Conservation (phyloP, 2,113 vertebrate species). For the Sinocyclocheilus grahami region DNA sequence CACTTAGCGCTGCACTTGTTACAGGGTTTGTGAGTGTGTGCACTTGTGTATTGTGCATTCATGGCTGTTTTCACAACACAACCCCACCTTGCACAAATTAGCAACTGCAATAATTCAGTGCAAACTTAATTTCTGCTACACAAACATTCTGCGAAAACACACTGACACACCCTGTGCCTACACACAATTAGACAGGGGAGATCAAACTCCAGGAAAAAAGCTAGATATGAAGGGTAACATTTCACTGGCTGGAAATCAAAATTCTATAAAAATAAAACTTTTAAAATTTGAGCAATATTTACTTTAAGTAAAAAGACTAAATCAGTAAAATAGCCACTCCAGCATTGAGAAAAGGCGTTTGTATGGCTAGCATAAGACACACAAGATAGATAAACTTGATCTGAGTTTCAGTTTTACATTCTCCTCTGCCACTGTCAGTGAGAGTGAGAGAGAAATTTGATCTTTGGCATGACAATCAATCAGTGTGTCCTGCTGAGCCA, state of each 20-base stretch:
- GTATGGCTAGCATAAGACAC: background rate
- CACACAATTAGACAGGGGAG: slow-evolving; percentile 1
- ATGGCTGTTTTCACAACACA: slow-evolving; percentile 49
- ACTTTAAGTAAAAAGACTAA: background rate
- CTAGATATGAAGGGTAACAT: background rate
- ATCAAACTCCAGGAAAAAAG: slow-evolving; percentile 1
- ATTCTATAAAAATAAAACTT: too few relatives aligned
- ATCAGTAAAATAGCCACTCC: background rate
- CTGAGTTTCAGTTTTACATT: slow-evolving; percentile 16
- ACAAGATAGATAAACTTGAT: background rate
- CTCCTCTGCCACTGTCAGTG: slow-evolving; percentile 30
- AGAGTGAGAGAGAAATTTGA: slow-evolving; percentile 70
- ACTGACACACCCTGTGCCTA: slow-evolving; percentile 58
- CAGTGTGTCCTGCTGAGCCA: slow-evolving; percentile 51
- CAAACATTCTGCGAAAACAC: slow-evolving; percentile 58
- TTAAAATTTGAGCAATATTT: too few relatives aligned
- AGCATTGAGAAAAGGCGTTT: background rate
- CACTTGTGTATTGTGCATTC: slow-evolving; percentile 60
- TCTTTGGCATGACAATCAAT: slow-evolving; percentile 79
- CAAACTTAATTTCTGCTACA: slow-evolving; percentile 57
- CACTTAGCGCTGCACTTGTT: too few relatives aligned
- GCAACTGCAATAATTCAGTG: slow-evolving; percentile 46
- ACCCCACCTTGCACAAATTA: slow-evolving; percentile 64
- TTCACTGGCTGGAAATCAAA: background rate
- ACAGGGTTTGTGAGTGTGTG: slow-evolving; percentile 30